These are phyloP conservation scores for Machimus atricapillus DNA, from an alignment of 2,888 invertebrate species.

Conservation along the genomic window DNA sequence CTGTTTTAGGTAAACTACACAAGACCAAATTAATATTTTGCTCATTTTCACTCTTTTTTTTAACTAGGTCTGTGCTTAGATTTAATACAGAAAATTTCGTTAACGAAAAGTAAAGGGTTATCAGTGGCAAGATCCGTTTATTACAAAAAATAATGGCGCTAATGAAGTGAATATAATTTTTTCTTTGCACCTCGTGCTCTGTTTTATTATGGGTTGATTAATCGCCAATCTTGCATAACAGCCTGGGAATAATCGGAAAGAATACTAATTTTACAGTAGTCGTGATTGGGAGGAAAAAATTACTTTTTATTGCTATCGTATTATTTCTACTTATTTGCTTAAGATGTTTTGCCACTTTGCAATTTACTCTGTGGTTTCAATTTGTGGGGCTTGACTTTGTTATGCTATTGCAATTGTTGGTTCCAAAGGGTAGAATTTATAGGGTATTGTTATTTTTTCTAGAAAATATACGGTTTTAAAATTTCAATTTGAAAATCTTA, in stretches of 20 bases:
- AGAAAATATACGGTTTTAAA: too few relatives aligned
- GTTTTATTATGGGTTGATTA: background rate
- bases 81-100: background rate
- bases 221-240: background rate
- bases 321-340: background rate
- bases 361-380: background rate
- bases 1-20: background rate
- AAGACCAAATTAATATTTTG: background rate
- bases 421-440: too few relatives aligned
- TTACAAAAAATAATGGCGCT: background rate
- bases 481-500: too few relatives aligned
- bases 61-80: background rate
- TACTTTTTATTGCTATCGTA: background rate
- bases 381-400: background rate
- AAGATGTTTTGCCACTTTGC: background rate
- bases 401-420: background rate
- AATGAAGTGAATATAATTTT: background rate
- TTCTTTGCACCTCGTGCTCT: background rate
- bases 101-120: background rate
- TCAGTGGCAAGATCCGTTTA: background rate
- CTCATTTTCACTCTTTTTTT: background rate
- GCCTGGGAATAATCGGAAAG: background rate
- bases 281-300: background rate
- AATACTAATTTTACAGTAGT: background rate
- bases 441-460: too few relatives aligned